Base-by-base conservation (phyloP, 2,888 invertebrate genomes). In the Aquatica leii region DNA sequence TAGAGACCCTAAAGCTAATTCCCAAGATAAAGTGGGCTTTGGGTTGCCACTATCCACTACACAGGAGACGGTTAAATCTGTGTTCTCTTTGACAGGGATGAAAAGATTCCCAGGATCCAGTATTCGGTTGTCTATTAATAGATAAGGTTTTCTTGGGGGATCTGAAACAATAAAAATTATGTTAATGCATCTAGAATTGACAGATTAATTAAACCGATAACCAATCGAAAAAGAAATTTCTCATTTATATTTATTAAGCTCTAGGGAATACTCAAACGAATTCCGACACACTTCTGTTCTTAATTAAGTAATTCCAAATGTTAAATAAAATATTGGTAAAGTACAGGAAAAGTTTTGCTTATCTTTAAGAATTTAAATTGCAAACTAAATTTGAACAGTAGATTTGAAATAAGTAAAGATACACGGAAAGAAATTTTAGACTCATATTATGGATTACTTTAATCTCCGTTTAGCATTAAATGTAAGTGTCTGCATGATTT, bases 61-160 rank as follows among this genome's bases (percentile, higher is more conserved):
- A 77, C 95, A 95, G 69, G 91, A 88, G 68, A 95, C 88, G 64
- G 90, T 90, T 34, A 95, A 84, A 76, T 92, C 90, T 24, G 91
- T 90, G 78, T 93, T 93, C 80, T 95, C 94, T 73, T 92, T 87
- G 15, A 94, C 93, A 0, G 94, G 94, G 72, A 94, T 91, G 85
- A 94, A 94, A 67, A 91, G 90, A 83, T 94, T 94, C 68, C 93
- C 93, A 0, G 93, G 91, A 82, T 94, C 94, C 75, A 94, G 84
- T 18, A 93, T 88, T 48, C 93, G 85, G 37, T 93, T 93, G 81
- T 95, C 95, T 80, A 94, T 93, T 77, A 93, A 87, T 74, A 95
- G 85, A 82, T 94, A 95, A 68, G 94, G 93, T 50, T 92, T 88
- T 68, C 92, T 88, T 17, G 94, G 94, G 46, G 92, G 86, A 82